These are phyloP conservation scores for Rallus limicola DNA, from an alignment of 2,113 vertebrate genomes.

Conservation along the genomic window DNA sequence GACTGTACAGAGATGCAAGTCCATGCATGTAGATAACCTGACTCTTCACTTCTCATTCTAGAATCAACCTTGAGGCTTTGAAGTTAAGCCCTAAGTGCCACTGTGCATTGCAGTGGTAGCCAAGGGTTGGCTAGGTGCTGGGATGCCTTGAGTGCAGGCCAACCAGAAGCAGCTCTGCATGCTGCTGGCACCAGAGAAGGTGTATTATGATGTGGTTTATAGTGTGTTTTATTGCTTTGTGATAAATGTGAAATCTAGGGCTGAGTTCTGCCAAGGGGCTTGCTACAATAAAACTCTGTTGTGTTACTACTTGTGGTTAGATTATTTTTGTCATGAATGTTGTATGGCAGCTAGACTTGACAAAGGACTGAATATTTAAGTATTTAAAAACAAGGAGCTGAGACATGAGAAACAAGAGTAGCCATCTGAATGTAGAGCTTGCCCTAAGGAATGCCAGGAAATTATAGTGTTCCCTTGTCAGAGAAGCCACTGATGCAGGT, in stretches of 20 bases:
- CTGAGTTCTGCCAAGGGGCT: neutral
- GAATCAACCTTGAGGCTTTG: neutral
- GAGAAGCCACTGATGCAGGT: neutral
- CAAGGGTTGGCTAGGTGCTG: neutral
- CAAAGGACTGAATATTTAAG: neutral
- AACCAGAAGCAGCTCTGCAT: neutral
- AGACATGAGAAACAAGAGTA: neutral
- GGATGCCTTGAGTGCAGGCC: neutral
- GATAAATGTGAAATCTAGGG: neutral
- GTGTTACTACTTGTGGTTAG: neutral
- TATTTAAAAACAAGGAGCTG: neutral
- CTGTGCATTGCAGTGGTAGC: fast-evolving
- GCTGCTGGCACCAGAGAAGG: neutral
- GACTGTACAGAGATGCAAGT: neutral
- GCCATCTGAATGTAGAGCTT: neutral
- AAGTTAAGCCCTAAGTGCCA: neutral
- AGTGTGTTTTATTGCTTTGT: neutral
- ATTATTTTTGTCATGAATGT: neutral
- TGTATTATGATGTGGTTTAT: fast-evolving
- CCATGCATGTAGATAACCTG: neutral
- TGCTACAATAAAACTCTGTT: neutral
- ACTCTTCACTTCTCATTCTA: neutral
- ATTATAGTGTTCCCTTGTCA: neutral
- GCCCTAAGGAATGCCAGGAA: neutral
- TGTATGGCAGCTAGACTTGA: neutral